Evolutionary conservation across 2,113 vertebrate species (phyloP).

Genomic region (Crotalus horridus): DNA sequence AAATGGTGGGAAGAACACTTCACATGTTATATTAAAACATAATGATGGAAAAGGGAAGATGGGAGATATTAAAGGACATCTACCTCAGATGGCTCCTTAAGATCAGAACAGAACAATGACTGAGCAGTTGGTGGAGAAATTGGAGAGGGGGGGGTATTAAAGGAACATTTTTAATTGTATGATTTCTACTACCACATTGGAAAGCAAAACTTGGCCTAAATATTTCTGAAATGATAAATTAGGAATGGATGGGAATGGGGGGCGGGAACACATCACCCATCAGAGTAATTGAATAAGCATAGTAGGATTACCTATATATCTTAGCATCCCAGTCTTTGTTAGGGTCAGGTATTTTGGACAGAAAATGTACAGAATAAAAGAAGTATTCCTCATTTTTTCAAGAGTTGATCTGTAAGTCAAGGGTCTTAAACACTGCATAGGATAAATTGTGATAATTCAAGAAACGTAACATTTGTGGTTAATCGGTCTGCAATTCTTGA

Average conservation of each 20-base stretch:
- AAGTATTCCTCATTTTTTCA: background rate
- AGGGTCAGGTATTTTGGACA: too few relatives aligned
- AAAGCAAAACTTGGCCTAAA: background rate
- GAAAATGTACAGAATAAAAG: background rate
- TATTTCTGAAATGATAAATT: background rate
- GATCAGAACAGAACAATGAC: background rate
- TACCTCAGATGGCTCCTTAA: background rate
- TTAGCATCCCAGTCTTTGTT: background rate
- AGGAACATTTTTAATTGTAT: background rate
- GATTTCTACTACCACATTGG: background rate
- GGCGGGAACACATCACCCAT: background rate
- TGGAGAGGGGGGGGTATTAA: background rate
- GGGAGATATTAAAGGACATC: background rate
- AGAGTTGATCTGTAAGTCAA: background rate
- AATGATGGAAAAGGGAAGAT: background rate
- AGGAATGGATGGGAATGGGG: background rate
- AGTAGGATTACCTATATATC: background rate
- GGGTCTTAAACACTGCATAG: background rate
- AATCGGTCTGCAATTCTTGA: background rate
- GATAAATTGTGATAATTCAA: constrained; percentile 18
- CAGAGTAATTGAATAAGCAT: background rate
- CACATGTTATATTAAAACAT: background rate
- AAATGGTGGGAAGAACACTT: background rate
- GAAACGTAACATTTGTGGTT: constrained; percentile 13
- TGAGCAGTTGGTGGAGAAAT: background rate